Base-by-base conservation (phyloP, 2,113 vertebrate species). In the Sakesphorus luctuosus region DNA sequence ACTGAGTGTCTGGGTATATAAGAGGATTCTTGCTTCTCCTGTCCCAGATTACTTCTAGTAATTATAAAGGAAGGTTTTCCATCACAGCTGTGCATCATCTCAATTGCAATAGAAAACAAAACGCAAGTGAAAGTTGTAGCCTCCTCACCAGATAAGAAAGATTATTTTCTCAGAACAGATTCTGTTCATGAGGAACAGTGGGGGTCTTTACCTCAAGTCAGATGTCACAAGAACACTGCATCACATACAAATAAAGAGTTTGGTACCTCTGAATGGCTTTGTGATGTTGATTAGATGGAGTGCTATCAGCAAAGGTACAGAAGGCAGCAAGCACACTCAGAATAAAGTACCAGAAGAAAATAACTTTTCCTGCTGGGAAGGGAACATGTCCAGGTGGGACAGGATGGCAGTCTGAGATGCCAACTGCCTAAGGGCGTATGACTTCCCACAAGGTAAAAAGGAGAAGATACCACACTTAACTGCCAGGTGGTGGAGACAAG, bases 1-100 rank as follows among this genome's bases (percentile, higher is more conserved):
- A 91, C 56, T 14, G 5, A 80, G 69, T 83, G 26, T 55, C 69
- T 80, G 40, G 61, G 55, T 83, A 74, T 67, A 33, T 79, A 95
- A 93, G 77, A 94, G 72, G 86, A 96, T 91, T 97, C 92, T 95
- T 95, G 83, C 52, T 52, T 65, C 71, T 94, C 84, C 49, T 38
- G 35, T 80, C 82, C 82, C 82, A 95, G 74, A 90, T 90, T 83
- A 77, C 65, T 72, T 87, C 47, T 19, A 81, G 83, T 84, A 97
- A 95, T 97, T 97, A 97, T 49, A 95, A 68, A 89, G 38, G 43
- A 82, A 36, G 10, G 46, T 78, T 97, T 95, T 85, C 59, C 46
- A 52, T 92, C 78, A 63, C 68, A 79, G 52, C 40, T 73, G 38
- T 47, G 66, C 84, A 93, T 78, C 82, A 81, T 86, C 85, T 83